Base-by-base conservation (phyloP, 2,797 vertebrate species). In the Cyclopterus lumpus region DNA sequence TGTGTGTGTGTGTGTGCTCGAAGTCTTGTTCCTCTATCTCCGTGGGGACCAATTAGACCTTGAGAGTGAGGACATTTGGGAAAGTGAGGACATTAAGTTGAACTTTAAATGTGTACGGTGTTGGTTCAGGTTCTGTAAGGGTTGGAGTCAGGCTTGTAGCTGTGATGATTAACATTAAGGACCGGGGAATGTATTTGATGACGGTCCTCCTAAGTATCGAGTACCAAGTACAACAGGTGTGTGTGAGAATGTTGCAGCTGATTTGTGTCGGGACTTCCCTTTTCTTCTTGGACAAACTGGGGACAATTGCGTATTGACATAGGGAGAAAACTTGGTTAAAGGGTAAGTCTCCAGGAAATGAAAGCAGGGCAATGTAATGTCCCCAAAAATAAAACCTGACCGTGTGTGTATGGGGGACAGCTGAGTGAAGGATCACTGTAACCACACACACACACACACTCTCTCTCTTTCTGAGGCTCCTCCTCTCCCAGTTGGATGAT, bases 391-490 rank as follows among this genome's bases (percentile, higher is more conserved):
- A 15, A 42, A 42, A 44, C 42, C 7, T 6, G 2, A 46, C 42
- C 16, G 6, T 28, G 32, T 38, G 60, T 44, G 24, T 44, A 15
- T 42, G 53, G 24, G 65, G 49, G 26, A 28, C 54, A 74, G 55
- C 63, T 75, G 73, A 69, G 54, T 59, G 58, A 81, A 66, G 15
- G 42, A 79, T 44, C 15, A 44, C 16, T 44, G 40, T 42, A 44
- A 18, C 15, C 16, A 11, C 36, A 11, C 36, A 38, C 36, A 40
- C 38, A 14, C 38, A 14, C 38, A 12, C 38, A 14, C 3, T 12
- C 36, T 8, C 7, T 1, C 42, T 63, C 46, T n/a, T 22, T 49
- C 20, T 49, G 20, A 49, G 46, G 8, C 20, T 22, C 46, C 20
- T 49, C 46, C 46, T 49, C 46, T 46, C 46, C 46, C 18, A 48